These are phyloP conservation scores for Arrhamphus sclerolepis DNA, from an alignment of 2,797 vertebrate genomes.

Conservation along the genomic window DNA sequence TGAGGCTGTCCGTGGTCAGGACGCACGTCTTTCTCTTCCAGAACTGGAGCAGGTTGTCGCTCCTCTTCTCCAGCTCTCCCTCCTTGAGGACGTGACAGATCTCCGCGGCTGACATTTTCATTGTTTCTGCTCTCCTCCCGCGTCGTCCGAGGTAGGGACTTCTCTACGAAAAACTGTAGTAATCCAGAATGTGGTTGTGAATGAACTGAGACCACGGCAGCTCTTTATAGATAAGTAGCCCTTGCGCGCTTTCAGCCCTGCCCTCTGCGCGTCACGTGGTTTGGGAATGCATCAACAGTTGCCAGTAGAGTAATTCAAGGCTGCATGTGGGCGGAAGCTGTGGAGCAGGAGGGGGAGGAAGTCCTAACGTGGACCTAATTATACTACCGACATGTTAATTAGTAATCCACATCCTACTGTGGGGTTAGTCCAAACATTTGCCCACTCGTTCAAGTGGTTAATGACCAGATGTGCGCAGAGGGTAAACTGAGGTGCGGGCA, in stretches of 20 bases:
- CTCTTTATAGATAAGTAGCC: conserved; percentile 58
- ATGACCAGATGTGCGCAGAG: conserved; percentile 38
- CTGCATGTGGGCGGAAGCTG: conserved; percentile 71
- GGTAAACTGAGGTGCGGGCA: background rate
- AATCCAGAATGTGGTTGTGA: conserved; percentile 70
- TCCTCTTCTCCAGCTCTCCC: conserved; percentile 97
- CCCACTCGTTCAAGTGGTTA: conserved; percentile 13
- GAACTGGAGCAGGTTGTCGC: conserved; percentile 94
- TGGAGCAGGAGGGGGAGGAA: conserved; percentile 55
- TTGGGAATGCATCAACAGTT: conserved; percentile 74
- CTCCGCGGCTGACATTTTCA: conserved; percentile 82
- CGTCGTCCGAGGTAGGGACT: conserved; percentile 43
- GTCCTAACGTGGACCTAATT: conserved; percentile 66
- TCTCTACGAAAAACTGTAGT: conserved; percentile 16
- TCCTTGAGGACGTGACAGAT: conserved; percentile 87
- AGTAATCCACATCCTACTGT: conserved; percentile 65
- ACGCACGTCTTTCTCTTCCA: conserved; percentile 97
- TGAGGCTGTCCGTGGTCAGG: conserved; percentile 91
- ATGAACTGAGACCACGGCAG: conserved; percentile 39
- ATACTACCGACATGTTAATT: conserved; percentile 61
- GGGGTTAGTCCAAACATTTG: conserved; percentile 55
- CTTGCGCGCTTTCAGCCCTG: conserved; percentile 13
- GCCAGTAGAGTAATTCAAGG: conserved; percentile 70
- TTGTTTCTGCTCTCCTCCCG: conserved; percentile 52
- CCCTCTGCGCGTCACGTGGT: conserved; percentile 76